Percentiles rank a stretch among this genome's conserved stretches.
Evolutionary conservation across 2,888 invertebrate species (phyloP).

Genomic region (Saturnia pavonia): DNA sequence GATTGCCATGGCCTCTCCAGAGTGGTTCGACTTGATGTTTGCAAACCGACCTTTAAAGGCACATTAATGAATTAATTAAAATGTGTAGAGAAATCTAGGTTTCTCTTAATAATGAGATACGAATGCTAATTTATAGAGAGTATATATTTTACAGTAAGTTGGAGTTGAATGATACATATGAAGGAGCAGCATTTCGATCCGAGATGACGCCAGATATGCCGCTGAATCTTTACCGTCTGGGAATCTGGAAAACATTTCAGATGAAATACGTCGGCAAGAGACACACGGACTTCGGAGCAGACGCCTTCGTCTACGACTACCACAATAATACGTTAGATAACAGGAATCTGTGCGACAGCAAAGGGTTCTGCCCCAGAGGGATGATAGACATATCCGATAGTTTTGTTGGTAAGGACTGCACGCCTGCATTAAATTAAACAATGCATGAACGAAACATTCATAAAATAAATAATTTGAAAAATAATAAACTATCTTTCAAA

Average conservation of each 20-base stretch:
- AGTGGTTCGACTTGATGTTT: background rate
- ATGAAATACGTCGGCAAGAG: conserved; percentile 24
- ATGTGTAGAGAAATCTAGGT: background rate
- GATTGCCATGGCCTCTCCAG: background rate
- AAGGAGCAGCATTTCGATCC: conserved; percentile 86
- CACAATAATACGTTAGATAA: conserved; percentile 25
- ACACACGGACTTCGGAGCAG: conserved; percentile 25
- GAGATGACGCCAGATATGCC: conserved; percentile 73
- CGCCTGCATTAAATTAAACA: conserved; percentile 62
- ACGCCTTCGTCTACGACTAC: conserved; percentile 27
- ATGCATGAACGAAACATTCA: background rate
- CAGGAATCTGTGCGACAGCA: conserved; percentile 28
- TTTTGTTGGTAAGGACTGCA: conserved; percentile 78
- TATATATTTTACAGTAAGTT: conserved; percentile 24
- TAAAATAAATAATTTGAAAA: background rate
- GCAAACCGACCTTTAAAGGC: background rate
- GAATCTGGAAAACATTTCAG: conserved; percentile 81
- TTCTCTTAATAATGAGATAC: background rate
- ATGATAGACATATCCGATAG: conserved; percentile 85
- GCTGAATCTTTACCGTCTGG: conserved; percentile 85
- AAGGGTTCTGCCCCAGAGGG: conserved; percentile 76
- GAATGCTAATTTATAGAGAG: background rate
- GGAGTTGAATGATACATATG: conserved; percentile 84
- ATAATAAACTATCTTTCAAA: background rate
- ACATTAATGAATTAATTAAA: background rate